Percentiles rank a stretch among this genome's conserved stretches.
Evolutionary conservation across 2,797 vertebrate species (phyloP).

Genomic region (Silurus lanzhouensis): DNA sequence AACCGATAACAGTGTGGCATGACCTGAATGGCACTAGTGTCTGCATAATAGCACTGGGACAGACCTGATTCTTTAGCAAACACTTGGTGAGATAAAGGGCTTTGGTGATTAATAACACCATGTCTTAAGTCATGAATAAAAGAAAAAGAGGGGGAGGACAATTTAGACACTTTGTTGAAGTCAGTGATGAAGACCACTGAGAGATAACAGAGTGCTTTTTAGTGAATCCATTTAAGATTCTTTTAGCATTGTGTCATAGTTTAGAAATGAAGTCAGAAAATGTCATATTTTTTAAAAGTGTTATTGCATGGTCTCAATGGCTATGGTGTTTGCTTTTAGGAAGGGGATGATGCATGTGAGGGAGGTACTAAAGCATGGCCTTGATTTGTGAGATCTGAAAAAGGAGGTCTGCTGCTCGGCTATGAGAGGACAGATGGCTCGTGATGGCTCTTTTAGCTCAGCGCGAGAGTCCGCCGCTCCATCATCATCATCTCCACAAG

Average conservation of each 20-base stretch:
- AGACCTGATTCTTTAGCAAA: conserved; percentile 1
- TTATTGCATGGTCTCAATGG: conserved; percentile 6
- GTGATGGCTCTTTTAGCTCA: conserved; percentile 59
- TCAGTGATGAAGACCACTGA: not conserved
- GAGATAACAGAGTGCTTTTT: not conserved
- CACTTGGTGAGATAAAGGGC: not conserved
- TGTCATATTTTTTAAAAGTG: conserved; percentile 8
- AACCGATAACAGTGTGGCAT: not conserved
- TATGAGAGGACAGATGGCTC: conserved; percentile 57
- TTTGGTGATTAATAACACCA: conserved; percentile 2
- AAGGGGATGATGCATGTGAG: conserved; percentile 43
- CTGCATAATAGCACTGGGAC: not conserved
- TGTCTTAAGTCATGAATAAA: conserved; percentile 12
- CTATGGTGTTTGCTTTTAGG: conserved; percentile 25
- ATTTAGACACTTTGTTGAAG: conserved; percentile 6
- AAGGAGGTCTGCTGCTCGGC: conserved; percentile 41
- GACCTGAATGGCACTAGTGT: not conserved
- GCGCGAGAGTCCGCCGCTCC: conserved; percentile 50
- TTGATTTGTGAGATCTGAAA: conserved; percentile 52
- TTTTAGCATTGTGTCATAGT: not conserved
- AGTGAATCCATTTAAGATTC: not conserved
- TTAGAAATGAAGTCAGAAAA: not conserved
- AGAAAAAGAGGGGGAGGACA: not conserved
- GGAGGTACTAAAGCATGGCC: conserved; percentile 43
- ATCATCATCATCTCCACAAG: conserved; percentile 52